A percentile compares a stretch with the other conserved stretches of the same genome.
phyloP scores from a whole-genome alignment of 37 sponge, comb jelly and placozoan species.

The Beroe forskalii region DNA sequence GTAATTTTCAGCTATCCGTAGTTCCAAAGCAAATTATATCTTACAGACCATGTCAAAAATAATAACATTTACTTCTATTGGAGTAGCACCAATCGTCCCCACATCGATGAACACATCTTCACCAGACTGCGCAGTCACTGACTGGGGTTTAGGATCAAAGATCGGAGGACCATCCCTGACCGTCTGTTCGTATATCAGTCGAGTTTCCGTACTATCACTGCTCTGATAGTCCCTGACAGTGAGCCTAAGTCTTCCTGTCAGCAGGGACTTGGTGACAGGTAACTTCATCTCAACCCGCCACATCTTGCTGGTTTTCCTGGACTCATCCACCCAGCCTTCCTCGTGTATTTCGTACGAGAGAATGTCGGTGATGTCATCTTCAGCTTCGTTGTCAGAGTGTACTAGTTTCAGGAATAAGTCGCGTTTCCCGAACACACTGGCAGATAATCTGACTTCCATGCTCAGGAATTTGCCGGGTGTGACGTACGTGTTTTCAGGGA shows the following conservation, averaged over 20 bases:
- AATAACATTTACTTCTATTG: neutral
- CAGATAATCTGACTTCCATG: no score
- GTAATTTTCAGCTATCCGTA: no score
- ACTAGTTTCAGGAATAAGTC: no score
- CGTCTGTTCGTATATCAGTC: neutral
- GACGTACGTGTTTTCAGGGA: no score
- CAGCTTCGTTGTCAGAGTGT: no score
- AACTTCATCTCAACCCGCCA: neutral
- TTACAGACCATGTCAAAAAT: no score
- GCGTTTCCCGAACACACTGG: no score
- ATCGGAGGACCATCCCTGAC: neutral
- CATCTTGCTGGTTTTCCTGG: neutral
- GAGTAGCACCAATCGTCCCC: neutral
- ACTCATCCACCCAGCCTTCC: neutral
- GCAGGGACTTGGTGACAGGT: neutral
- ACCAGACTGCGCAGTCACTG: neutral
- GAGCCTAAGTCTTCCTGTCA: neutral
- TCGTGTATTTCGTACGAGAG: no score
- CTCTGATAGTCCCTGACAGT: neutral
- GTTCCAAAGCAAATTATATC: no score
- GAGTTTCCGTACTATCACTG: neutral
- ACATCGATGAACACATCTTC: neutral
- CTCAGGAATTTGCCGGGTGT: no score
- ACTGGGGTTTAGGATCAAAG: constrained; percentile 13
- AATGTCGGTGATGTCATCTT: no score